Evolutionary conservation across 2,888 invertebrate genomes (phyloP), one percentile per base, ranked within the genome.

Genomic region (Lissocephala sabroskyi): DNA sequence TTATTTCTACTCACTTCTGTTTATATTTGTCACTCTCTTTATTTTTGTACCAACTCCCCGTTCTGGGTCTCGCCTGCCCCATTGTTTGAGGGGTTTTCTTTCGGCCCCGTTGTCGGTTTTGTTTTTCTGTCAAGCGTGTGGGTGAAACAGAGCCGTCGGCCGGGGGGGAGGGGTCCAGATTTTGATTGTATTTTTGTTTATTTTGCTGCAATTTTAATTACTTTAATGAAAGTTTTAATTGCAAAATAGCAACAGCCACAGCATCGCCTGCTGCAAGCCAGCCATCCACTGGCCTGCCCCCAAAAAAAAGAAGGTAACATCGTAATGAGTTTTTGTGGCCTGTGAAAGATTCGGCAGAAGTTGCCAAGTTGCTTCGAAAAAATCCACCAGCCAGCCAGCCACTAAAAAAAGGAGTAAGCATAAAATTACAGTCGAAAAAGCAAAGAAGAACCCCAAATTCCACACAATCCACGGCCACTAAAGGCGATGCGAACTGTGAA

Each of bases 161-260:
- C 49, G 49, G 50, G 52, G 35, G 49, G n/a, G 16, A 11, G 26
- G 18, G 4, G 43, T 37, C 52, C 47, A 50, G 65, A 74, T 65
- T 70, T 70, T 70, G 71, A 70, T 70, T 70, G 78, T 70, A 65
- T 71, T 78, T 71, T 75, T 78, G 78, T 71, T 71, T 65, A 66
- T 77, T 74, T 79, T 79, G 78, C 79, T 81, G 70, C 79, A 78
- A 73, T 80, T 80, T 82, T 82, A 80, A 80, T 82, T 81, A 81
- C 80, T 82, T 80, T 79, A 82, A 80, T 82, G 81, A 82, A 80
- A 80, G 75, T 82, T 80, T 82, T 80, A 80, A 80, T 80, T 80
- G 80, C 81, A 67, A 78, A 79, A 79, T 74, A 65, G 80, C 62
- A 42, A 33, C 16, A 29, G 41, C 7, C 14, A 16, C 16, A 9